Conservation (phyloP, 2,113 vertebrate species). For the Entomyzon cyanotis region DNA sequence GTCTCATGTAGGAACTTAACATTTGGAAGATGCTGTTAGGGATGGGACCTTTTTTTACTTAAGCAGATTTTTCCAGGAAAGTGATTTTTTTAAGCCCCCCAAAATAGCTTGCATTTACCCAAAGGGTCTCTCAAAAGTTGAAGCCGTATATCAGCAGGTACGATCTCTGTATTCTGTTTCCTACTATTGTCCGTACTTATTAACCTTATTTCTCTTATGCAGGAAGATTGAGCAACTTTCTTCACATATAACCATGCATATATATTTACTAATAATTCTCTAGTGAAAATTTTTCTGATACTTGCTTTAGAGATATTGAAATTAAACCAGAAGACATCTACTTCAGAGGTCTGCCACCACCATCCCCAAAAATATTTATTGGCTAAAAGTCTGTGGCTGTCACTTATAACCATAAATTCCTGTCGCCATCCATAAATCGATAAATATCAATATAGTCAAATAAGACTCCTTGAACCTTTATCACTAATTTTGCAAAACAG, state of each 20-base stretch:
- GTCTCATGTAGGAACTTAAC: not conserved
- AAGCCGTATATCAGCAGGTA: not conserved
- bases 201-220: not conserved
- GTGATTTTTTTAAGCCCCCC: not conserved
- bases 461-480: not conserved
- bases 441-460: not conserved
- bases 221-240: not conserved
- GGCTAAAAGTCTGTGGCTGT: not conserved
- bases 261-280: not conserved
- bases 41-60: not conserved
- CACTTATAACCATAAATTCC: not conserved
- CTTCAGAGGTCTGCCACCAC: not conserved
- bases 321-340: not conserved
- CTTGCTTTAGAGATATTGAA: not conserved
- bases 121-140: not conserved
- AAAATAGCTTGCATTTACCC: not conserved
- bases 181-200: accelerated
- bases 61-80: not conserved
- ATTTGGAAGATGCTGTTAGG: not conserved
- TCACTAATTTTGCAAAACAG: not conserved
- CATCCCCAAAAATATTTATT: not conserved
- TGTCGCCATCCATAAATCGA: not conserved
- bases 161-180: not conserved
- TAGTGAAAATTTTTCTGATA: not conserved
- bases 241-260: not conserved